Percentiles rank a stretch among this genome's conserved stretches.
phyloP scores from a whole-genome alignment of 1,140 invertebrate genomes.

The Eupristina koningsbergeri region DNA sequence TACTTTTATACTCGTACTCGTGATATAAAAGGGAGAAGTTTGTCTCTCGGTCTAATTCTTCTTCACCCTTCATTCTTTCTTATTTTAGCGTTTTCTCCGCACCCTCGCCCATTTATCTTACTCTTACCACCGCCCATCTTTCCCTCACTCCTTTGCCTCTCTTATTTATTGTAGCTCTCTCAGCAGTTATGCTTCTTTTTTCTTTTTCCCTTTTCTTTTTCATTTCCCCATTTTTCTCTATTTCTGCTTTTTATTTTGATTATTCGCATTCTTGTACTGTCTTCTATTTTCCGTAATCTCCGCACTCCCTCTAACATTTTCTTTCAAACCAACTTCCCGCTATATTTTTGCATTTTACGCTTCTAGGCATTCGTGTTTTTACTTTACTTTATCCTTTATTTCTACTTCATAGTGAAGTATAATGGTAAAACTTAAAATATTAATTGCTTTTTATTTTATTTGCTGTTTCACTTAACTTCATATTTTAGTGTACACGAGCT shows the following conservation, averaged over 20 bases:
- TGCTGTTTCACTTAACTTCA: no score
- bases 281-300: no score
- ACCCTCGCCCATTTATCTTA: not conserved
- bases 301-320: not conserved
- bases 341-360: not conserved
- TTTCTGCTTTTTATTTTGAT: no score
- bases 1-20: conserved; percentile 3
- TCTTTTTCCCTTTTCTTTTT: no score
- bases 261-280: not conserved
- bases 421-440: no score
- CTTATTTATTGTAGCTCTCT: not conserved
- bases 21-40: not conserved
- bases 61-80: not conserved
- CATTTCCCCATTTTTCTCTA: not conserved
- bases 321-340: not conserved
- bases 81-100: not conserved
- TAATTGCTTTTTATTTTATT: no score
- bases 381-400: no score
- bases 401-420: no score
- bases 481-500: no score
- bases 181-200: no score
- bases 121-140: not conserved
- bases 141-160: not conserved
- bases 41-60: conserved; percentile 33
- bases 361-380: not conserved